These are phyloP conservation scores for Lepidochitona cinerea DNA, from an alignment of 2,888 invertebrate genomes.

Conservation along the genomic window DNA sequence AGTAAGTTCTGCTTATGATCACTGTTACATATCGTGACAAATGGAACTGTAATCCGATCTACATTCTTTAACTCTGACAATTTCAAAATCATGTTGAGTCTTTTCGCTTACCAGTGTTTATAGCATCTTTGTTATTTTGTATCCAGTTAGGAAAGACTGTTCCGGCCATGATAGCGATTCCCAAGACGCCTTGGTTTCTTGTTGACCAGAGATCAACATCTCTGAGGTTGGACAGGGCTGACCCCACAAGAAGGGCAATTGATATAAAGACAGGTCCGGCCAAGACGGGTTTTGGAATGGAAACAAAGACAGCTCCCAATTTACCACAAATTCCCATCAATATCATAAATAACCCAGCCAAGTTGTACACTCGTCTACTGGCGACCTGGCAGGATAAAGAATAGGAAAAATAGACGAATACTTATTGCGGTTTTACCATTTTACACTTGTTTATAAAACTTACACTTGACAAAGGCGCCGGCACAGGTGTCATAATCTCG, in stretches of 20 bases:
- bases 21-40: too few species aligned
- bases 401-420: too few species aligned
- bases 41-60: too few species aligned
- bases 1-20: too few species aligned
- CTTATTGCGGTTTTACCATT: too few species aligned
- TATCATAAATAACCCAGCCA: constrained; percentile 67
- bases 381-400: constrained; percentile 66
- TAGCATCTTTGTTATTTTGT: constrained; percentile 31
- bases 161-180: constrained; percentile 88
- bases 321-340: constrained; percentile 68
- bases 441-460: too few species aligned
- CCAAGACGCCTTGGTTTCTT: constrained; percentile 73
- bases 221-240: neutral
- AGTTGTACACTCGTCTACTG: constrained; percentile 67
- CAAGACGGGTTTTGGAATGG: constrained; percentile 71
- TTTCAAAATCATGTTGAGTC: too few species aligned
- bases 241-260: neutral
- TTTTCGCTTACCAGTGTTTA: constrained; percentile 44
- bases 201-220: neutral
- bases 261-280: constrained; percentile 53
- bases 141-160: constrained; percentile 72
- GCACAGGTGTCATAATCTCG: too few species aligned
- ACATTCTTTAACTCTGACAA: too few species aligned
- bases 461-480: too few species aligned
- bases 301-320: constrained; percentile 70